These are phyloP conservation scores for Lethocerus indicus DNA, from an alignment of 1,140 invertebrate genomes.

Conservation along the genomic window DNA sequence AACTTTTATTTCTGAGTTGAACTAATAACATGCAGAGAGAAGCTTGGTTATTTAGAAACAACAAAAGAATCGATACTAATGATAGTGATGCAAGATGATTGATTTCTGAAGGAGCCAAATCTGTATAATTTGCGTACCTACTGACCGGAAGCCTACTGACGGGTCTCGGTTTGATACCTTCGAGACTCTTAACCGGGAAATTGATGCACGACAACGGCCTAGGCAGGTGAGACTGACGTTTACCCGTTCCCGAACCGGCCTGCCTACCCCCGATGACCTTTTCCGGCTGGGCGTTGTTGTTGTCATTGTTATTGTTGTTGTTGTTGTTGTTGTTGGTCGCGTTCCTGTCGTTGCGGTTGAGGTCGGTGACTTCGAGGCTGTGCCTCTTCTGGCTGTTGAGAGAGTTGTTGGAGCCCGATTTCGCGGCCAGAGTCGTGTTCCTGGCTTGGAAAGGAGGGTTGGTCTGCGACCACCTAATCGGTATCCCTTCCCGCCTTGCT, in stretches of 20 bases:
- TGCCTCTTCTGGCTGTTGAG: background rate
- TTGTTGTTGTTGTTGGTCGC: background rate
- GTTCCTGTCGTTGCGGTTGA: background rate
- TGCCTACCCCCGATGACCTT: background rate
- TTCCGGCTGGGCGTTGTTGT: background rate
- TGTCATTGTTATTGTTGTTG: background rate
- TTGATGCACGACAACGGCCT: background rate
- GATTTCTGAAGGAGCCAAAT: no score
- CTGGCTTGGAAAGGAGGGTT: background rate
- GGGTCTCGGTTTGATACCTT: background rate
- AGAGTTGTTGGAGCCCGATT: background rate
- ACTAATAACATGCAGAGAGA: no score
- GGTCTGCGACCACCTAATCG: background rate
- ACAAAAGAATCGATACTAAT: no score
- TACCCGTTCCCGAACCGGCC: background rate
- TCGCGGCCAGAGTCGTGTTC: background rate
- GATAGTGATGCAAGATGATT: no score
- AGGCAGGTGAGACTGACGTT: background rate
- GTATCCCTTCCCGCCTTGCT: background rate
- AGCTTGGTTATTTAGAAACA: no score
- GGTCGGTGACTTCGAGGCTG: background rate
- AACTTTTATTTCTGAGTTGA: no score
- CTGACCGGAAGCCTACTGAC: conserved; percentile 2
- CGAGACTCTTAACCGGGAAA: background rate
- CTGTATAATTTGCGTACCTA: no score